Evolutionary conservation across 2,888 invertebrate genomes (phyloP), one percentile per base, ranked within the genome.

Genomic region (Mesorhabditis sp.): DNA sequence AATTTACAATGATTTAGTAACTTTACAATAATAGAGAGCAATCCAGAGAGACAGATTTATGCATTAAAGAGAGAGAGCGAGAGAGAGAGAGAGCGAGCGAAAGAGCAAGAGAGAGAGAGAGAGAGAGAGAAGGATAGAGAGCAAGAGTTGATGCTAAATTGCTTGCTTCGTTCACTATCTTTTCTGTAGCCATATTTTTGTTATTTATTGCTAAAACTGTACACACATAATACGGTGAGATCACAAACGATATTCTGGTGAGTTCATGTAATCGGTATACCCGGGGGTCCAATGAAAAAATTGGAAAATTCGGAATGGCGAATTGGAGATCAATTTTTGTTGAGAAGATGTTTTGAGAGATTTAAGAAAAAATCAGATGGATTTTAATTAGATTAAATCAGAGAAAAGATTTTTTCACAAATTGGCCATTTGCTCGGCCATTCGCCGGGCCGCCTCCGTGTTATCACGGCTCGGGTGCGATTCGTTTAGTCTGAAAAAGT

Each of bases 401-500:
- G 7, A 0, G 2, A 50, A 50, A n/a, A n/a, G n/a, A n/a, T n/a
- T n/a, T n/a, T n/a, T 10, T 50, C 58, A 13, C 58, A 50, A 13
- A 13, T 50, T 10, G 58, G 58, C 58, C 7, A 50, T 50, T 50
- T 50, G 58, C n/a, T 50, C 10, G 7, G 58, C 58, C 7, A 50
- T 10, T 50, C 7, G 10, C 10, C 58, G 58, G 58, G 58, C 58
- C 58, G n/a, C n/a, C n/a, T 50, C 58, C 58, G n/a, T n/a, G 58
- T 50, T 10, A 50, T 50, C 58, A 10, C 58, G 7, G 10, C 10
- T 50, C 10, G 58, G 58, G 58, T 50, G 10, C 58, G 58, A 13
- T 50, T 50, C 58, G n/a, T 50, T 50, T 50, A 50, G 58, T 50
- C 58, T 50, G 58, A 50, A 50, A 50, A 50, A 13, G n/a, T 13